Percentiles rank a stretch among this genome's conserved stretches.
Evolutionary conservation across 2,113 vertebrate genomes (phyloP).

Genomic region (Anser brachyrhynchus): DNA sequence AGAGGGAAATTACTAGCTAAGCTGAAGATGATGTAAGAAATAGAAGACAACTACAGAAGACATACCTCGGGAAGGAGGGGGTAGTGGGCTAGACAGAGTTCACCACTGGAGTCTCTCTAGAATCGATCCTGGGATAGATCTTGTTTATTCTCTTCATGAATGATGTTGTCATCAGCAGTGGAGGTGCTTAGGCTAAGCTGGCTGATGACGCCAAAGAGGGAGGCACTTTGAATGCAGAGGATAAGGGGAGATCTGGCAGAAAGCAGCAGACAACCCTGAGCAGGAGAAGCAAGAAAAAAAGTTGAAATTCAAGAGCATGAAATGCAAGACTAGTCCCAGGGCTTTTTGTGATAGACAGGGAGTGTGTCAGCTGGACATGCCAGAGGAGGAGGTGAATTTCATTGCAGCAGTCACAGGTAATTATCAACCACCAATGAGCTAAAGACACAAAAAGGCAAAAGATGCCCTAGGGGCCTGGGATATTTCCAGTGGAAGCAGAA

Average conservation of each 20-base stretch:
- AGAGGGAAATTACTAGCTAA: constrained; percentile 48
- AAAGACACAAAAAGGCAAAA: constrained; percentile 17
- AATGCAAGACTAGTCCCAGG: constrained; percentile 63
- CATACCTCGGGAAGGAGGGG: neutral
- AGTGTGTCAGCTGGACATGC: constrained; percentile 51
- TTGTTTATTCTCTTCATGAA: constrained; percentile 62
- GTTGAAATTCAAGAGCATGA: constrained; percentile 59
- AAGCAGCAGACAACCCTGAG: constrained; percentile 66
- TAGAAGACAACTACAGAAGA: neutral
- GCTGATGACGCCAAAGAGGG: constrained; percentile 53
- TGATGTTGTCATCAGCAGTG: constrained; percentile 61
- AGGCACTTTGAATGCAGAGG: constrained; percentile 63
- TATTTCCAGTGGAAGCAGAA: constrained; percentile 31
- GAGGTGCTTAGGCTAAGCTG: constrained; percentile 44
- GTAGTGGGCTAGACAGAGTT: constrained; percentile 13
- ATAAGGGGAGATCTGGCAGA: constrained; percentile 51
- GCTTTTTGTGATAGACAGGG: constrained; percentile 33
- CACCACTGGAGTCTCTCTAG: constrained; percentile 10
- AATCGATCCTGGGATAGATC: constrained; percentile 46
- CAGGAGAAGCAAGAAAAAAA: neutral
- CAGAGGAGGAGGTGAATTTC: constrained; percentile 47
- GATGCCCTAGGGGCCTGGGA: neutral
- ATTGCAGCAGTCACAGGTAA: constrained; percentile 34
- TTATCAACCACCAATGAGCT: constrained; percentile 45
- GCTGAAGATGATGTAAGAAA: constrained; percentile 44